Evolutionary conservation across 2,113 vertebrate genomes (phyloP), one percentile per base, ranked within the genome.

Genomic region (Electrona antarctica): DNA sequence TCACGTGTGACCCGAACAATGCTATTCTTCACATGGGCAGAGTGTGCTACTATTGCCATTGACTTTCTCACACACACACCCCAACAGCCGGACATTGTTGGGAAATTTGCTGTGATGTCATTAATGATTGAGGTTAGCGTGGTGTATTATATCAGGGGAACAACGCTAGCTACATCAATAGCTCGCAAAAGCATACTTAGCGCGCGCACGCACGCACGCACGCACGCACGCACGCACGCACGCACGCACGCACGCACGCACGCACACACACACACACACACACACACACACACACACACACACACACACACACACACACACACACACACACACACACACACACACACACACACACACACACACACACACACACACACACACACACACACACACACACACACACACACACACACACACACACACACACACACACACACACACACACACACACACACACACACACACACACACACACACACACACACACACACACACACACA

Each of bases 51-150:
- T 41, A n/a, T 21, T 8, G 13, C 67, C 58, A n/a, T 51, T 48
- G 45, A 3, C 29, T 71, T 13, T 64, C 51, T 71, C 60, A 60
- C 61, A 46, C 56, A 14, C 62, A 64, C 7, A n/a, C 55, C 47
- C 48, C 51, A 67, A 68, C 87, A 89, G 85, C 73, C 15, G 64
- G 77, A 68, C 63, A 69, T 73, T 15, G 74, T 79, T 87, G 87
- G 79, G 81, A 87, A 89, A 88, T 85, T 81, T 77, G 74, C 60
- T 74, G 59, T 67, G 56, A 69, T 51, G 55, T 81, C 79, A 90
- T 89, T 28, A 90, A 90, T 89, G 73, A 87, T 85, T 88, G 60
- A 90, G 61, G 69, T 0, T 6, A 60, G 49, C 13, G 45, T 47
- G 55, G 78, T 74, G 67, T 78, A 21, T 58, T 28, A 72, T 85